phyloP scores from a whole-genome alignment of 2,113 vertebrate species.

The Myiagra hebetior region DNA sequence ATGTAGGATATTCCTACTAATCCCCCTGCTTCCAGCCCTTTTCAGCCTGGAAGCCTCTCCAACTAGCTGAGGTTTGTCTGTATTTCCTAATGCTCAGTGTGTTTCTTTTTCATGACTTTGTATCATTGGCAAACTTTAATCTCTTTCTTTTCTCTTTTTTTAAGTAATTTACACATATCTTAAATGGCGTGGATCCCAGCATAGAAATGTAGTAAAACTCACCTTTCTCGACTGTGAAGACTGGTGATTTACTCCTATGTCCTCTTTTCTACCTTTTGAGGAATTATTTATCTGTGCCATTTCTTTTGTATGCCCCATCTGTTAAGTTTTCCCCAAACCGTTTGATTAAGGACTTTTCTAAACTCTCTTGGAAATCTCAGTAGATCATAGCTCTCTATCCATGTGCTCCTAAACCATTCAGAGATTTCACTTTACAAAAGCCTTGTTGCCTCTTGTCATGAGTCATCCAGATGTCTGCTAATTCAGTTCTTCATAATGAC shows the following conservation, averaged over 20 bases:
- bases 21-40: neutral
- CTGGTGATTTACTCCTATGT: neutral
- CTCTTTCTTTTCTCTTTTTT: accelerated
- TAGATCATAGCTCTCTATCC: neutral
- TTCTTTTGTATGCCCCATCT: neutral
- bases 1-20: neutral
- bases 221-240: neutral
- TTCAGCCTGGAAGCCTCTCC: neutral
- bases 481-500: neutral
- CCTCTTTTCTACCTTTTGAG: neutral
- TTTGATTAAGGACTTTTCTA: neutral
- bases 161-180: neutral
- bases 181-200: neutral
- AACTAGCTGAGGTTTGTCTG: neutral
- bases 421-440: neutral
- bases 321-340: neutral
- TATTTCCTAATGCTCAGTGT: neutral
- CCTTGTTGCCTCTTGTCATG: neutral
- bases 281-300: neutral
- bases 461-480: neutral
- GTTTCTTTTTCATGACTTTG: neutral
- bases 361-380: neutral
- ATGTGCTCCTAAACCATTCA: neutral
- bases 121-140: neutral
- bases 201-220: neutral